Base-by-base conservation (phyloP, 2,797 vertebrate genomes). In the Urocyon cinereoargenteus region DNA sequence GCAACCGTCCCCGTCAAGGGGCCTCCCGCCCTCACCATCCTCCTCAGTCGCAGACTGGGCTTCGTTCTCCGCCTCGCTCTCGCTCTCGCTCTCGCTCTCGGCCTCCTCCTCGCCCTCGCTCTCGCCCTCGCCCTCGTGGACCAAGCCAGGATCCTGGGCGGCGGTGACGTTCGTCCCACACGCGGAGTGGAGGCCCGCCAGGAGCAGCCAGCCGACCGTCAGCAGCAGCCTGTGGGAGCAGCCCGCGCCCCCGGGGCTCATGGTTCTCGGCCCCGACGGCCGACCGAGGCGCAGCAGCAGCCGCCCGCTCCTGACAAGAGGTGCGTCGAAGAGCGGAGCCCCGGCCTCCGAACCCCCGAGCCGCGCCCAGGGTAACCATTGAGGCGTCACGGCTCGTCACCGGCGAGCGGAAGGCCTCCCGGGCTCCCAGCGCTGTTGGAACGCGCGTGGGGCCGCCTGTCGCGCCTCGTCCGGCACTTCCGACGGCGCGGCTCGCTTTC, bases 341-440 rank as follows among this genome's bases (percentile, higher is more conserved):
- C 84, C 2, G 2, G 2, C 16, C 57, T 87, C 68, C 24, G 86
- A 97, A 89, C 26, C 59, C 16, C 14, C 0, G 26, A 24, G 26
- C 22, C 6, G n/a, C 62, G 18, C 78, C 96, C 77, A 7, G 0
- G 83, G 96, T 79, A 97, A 98, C 98, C 97, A 93, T 53, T 98
- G 85, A 91, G 53, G 86, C 97, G 97, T 98, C 97, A 98, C 34
- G 1, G n/a, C 14, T 16, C 83, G 91, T 78, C 92, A 72, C 62
- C 1, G 0, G 24, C 24, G 0, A 1, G 19, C 21, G 21, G n/a
- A 57, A 14, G 13, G 26, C 8, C 15, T 15, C 61, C 45, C 2
- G 0, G 8, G 13, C 24, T 9, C n/a, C 1, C 1, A 1, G 26
- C 0, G 22, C 77, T 4, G 0, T 0, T 0, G 14, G 40, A 68